Base-by-base conservation (phyloP, 2,113 vertebrate genomes). In the Casuarius casuarius region DNA sequence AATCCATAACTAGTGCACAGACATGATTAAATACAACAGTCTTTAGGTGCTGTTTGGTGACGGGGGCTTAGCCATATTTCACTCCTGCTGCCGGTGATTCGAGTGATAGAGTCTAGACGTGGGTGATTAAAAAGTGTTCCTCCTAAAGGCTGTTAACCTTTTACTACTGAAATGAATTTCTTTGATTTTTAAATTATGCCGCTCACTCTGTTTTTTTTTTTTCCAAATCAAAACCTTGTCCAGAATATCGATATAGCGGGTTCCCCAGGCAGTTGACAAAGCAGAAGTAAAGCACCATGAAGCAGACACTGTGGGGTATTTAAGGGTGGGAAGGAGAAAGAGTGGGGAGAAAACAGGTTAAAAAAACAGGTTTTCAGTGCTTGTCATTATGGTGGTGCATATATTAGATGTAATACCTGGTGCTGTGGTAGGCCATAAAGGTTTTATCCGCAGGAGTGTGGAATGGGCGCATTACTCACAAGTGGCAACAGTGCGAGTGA, bases 11-110 rank as follows among this genome's bases (percentile, higher is more conserved):
- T 98, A 98, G 98, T 98, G 98, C 99, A 98, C 98, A 98, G 98
- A 99, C 98, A 98, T 99, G 99, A 99, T 99, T 99, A 99, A 99
- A 99, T 98, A 98, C 98, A 99, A 99, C 98, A 99, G 98, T 98
- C 98, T 98, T 98, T 97, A 98, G 98, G 98, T 99, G 98, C 98
- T 98, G 98, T 98, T 98, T 98, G 98, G 98, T 98, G 98, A 97
- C 84, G 61, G 98, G 98, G 98, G 97, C 97, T 98, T 89, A 97
- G 96, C 98, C 98, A 98, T 98, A 98, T 98, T 98, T 98, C 98
- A 98, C 98, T 98, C 93, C 61, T 89, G 94, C 48, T 97, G 97
- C 97, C 96, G 98, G 98, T 98, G 98, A 98, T 98, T 98, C 98
- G 89, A 97, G 98, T 98, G 98, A 98, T 98, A 98, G 98, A 98